Percentiles rank a stretch among this genome's conserved stretches.
Conservation (phyloP, 37 sponge, comb jelly and placozoan species). For the Agelas oroides region DNA sequence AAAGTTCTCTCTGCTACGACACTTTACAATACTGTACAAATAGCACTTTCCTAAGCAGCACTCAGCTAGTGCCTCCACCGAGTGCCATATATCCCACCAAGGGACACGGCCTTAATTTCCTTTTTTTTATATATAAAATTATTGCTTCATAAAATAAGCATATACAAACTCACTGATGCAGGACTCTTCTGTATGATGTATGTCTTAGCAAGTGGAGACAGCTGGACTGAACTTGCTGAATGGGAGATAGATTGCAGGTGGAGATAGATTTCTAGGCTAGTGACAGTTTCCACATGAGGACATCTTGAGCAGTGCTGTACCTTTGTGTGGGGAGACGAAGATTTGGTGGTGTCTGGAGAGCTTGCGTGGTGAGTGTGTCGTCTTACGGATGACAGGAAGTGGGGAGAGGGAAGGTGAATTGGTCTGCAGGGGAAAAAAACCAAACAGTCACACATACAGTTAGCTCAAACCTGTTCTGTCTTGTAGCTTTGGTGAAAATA, state of each 20-base stretch:
- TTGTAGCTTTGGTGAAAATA: too few relatives aligned
- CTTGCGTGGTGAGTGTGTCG: conserved; percentile 62
- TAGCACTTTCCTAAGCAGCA: too few relatives aligned
- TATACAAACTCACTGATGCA: conserved; percentile 27
- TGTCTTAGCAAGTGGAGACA: conserved; percentile 58
- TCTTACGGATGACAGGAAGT: conserved; percentile 59
- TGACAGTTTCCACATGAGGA: background rate
- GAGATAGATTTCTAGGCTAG: too few relatives aligned
- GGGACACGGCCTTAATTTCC: too few relatives aligned
- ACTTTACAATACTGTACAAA: too few relatives aligned
- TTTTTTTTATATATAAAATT: too few relatives aligned
- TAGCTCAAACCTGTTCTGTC: too few relatives aligned
- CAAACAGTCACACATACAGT: background rate
- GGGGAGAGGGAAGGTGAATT: conserved; percentile 50
- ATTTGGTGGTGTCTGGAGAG: conserved; percentile 71
- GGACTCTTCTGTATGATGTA: conserved; percentile 66
- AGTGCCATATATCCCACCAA: too few relatives aligned
- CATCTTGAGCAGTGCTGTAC: conserved; percentile 8
- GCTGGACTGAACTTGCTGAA: background rate
- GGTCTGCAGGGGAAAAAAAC: background rate
- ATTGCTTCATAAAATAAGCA: too few relatives aligned
- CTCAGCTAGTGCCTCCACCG: too few relatives aligned
- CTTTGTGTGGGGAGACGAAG: conserved; percentile 76
- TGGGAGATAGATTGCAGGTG: too few relatives aligned
- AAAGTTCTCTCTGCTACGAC: too few relatives aligned